These are phyloP conservation scores for Podotricha telesiphe DNA, from an alignment of 2,888 invertebrate species.

Conservation along the genomic window DNA sequence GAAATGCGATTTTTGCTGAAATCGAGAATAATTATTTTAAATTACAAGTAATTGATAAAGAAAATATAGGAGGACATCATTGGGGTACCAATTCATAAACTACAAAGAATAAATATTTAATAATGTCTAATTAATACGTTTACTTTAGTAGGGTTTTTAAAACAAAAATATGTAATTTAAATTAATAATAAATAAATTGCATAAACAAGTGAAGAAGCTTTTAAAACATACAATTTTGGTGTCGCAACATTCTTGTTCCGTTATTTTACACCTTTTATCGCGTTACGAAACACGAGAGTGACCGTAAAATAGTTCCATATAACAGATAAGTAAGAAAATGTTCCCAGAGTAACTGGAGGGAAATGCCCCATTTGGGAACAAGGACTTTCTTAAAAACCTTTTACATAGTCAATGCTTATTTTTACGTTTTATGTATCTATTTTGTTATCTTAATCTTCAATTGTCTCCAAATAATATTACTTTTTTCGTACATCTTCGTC, in stretches of 20 bases:
- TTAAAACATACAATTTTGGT: neutral
- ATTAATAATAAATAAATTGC: too few relatives aligned
- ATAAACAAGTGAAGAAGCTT: too few relatives aligned
- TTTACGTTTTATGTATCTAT: neutral
- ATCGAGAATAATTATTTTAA: neutral
- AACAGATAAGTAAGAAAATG: slow-evolving; percentile 11
- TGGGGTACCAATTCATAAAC: neutral
- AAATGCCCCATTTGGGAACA: slow-evolving; percentile 6
- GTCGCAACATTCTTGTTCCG: neutral
- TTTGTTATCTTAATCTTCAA: too few relatives aligned
- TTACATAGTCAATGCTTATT: neutral
- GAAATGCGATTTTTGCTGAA: neutral
- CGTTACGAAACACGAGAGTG: slow-evolving; percentile 4
- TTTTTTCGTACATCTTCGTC: neutral
- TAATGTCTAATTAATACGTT: too few relatives aligned
- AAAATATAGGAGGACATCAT: neutral
- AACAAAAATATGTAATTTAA: too few relatives aligned
- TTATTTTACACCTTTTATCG: neutral
- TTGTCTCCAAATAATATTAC: neutral
- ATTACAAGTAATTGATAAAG: neutral
- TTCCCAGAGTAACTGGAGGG: slow-evolving; percentile 1
- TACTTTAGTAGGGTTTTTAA: too few relatives aligned
- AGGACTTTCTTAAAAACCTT: neutral
- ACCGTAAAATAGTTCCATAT: slow-evolving; percentile 13
- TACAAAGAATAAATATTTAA: neutral